Conservation (phyloP, 1,140 invertebrate species). For the Hylaeus volcanicus region DNA sequence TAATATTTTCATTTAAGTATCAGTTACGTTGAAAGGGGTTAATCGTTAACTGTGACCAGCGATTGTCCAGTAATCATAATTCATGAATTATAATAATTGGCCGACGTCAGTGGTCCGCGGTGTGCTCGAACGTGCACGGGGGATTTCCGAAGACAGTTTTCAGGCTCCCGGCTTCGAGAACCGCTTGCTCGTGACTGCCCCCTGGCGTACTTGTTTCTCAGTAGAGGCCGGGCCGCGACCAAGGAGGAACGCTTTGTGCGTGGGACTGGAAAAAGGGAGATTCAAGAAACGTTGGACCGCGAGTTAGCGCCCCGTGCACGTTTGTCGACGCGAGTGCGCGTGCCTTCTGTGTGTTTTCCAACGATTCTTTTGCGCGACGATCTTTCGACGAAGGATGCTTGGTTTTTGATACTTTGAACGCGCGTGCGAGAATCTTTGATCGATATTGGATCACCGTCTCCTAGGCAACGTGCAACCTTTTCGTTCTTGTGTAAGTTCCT, state of each 20-base stretch:
- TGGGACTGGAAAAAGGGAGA: background rate
- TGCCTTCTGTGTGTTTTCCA: background rate
- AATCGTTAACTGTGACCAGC: too few species aligned
- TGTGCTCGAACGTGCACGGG: conserved; percentile 13
- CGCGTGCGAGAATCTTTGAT: conserved; percentile 26
- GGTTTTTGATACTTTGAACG: background rate
- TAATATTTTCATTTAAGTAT: too few species aligned
- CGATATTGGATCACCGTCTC: conserved; percentile 33
- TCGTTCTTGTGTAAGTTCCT: too few species aligned
- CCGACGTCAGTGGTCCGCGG: too few species aligned
- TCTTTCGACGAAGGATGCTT: background rate
- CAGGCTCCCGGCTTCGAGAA: conserved; percentile 41
- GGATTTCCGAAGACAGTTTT: conserved; percentile 46
- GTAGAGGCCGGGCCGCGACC: conserved; percentile 44
- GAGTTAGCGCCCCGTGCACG: background rate
- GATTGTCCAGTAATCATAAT: too few species aligned
- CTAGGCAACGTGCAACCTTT: conserved; percentile 1
- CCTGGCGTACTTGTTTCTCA: conserved; percentile 51
- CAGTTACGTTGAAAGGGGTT: too few species aligned
- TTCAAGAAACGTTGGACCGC: background rate
- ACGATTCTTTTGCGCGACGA: background rate
- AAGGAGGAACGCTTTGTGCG: conserved; percentile 47
- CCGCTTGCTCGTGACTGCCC: conserved; percentile 51
- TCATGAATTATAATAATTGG: too few species aligned
- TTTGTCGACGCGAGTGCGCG: background rate